Percentiles rank a stretch among this genome's conserved stretches.
phyloP scores from a whole-genome alignment of 2,113 vertebrate species.

The Xyliphius kryptos region DNA sequence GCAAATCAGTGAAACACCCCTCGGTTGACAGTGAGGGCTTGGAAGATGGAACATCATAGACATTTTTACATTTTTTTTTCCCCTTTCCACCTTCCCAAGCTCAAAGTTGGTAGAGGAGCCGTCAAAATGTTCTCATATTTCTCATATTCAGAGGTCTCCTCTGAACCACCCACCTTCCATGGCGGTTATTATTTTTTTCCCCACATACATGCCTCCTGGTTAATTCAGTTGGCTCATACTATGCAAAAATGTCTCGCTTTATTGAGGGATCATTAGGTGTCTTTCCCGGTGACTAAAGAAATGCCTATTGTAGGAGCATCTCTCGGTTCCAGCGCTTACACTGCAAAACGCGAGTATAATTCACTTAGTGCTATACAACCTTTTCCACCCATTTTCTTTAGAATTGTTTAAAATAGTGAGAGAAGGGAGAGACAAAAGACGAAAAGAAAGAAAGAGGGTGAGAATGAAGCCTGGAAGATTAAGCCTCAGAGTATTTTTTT shows the following conservation, averaged over 20 bases:
- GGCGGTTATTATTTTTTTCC: conserved; percentile 32
- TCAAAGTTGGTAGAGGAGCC: conserved; percentile 11
- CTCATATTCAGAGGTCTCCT: conserved; percentile 26
- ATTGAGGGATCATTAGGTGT: conserved; percentile 49
- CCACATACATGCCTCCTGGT: conserved; percentile 38
- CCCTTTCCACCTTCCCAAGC: conserved; percentile 16
- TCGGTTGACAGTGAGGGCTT: conserved; percentile 41
- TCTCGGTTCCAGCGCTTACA: conserved; percentile 30
- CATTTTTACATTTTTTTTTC: conserved; percentile 40
- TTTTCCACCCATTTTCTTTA: conserved; percentile 53
- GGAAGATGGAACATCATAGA: conserved; percentile 40
- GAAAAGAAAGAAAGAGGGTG: conserved; percentile 10
- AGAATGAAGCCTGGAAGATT: conserved; percentile 37
- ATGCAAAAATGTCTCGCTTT: conserved; percentile 49
- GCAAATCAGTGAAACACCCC: conserved; percentile 69
- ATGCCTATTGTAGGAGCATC: conserved; percentile 43
- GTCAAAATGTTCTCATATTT: conserved; percentile 7
- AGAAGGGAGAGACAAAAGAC: conserved; percentile 27
- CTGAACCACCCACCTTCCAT: conserved; percentile 33
- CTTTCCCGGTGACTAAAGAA: conserved; percentile 45
- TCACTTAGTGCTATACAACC: conserved; percentile 38
- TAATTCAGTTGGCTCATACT: conserved; percentile 44
- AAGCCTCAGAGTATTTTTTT: conserved; percentile 63
- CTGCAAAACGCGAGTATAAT: conserved; percentile 26
- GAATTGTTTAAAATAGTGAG: conserved; percentile 66